These are phyloP conservation scores for Laspeyria flexula DNA, from an alignment of 2,888 invertebrate species.

Conservation along the genomic window DNA sequence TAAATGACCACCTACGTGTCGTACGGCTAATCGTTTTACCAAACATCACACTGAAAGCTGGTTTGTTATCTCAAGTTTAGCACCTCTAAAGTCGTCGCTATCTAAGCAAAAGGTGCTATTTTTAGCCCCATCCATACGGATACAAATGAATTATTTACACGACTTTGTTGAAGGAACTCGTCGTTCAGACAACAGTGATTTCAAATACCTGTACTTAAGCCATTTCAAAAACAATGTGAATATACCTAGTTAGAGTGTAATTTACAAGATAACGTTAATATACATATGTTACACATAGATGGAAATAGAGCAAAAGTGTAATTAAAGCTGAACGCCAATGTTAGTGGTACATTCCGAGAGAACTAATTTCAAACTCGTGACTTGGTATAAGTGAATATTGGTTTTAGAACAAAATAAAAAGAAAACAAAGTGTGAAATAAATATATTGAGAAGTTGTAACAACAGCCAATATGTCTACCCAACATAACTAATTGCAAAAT, in stretches of 20 bases:
- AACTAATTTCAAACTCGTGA: slow-evolving; percentile 3
- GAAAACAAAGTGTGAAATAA: neutral
- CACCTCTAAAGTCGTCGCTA: slow-evolving; percentile 48
- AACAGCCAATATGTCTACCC: slow-evolving; percentile 1
- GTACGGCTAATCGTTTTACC: slow-evolving; percentile 55
- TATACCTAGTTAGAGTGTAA: neutral
- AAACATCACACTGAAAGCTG: slow-evolving; percentile 57
- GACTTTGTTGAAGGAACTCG: slow-evolving; percentile 23
- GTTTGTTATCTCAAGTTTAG: slow-evolving; percentile 57
- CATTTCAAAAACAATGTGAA: slow-evolving; percentile 1
- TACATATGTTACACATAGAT: neutral
- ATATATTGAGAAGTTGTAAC: slow-evolving; percentile 2
- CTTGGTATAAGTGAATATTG: slow-evolving; percentile 1
- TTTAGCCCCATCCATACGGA: slow-evolving; percentile 41
- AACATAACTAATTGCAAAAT: slow-evolving; percentile 45
- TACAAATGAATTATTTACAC: slow-evolving; percentile 34
- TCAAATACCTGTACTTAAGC: slow-evolving; percentile 6
- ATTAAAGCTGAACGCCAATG: neutral
- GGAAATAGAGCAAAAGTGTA: neutral
- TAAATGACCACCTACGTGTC: slow-evolving; percentile 57
- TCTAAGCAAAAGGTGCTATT: slow-evolving; percentile 47
- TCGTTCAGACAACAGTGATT: slow-evolving; percentile 12
- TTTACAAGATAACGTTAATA: neutral
- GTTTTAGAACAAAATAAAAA: slow-evolving; percentile 3
- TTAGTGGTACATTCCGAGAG: neutral